phyloP scores from a whole-genome alignment of 2,113 vertebrate genomes.

The Nothocercus julius region DNA sequence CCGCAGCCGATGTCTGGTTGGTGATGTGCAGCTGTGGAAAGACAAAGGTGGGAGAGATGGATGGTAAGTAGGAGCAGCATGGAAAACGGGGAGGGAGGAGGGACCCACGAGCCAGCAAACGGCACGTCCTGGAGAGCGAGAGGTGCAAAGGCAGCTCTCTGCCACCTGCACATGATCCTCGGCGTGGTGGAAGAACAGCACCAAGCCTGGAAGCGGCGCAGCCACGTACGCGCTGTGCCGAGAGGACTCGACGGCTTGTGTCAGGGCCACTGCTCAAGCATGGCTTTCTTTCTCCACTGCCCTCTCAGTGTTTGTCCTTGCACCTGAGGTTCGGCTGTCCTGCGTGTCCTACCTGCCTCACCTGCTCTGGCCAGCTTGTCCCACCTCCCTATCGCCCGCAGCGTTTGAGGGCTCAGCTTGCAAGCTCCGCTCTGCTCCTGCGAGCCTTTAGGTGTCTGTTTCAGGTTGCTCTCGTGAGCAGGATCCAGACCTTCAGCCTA shows the following conservation, averaged over 20 bases:
- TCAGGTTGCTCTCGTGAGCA: not conserved
- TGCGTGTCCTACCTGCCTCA: accelerated
- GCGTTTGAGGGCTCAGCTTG: not conserved
- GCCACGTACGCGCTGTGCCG: not conserved
- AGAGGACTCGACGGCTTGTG: not conserved
- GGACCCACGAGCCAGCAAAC: not conserved
- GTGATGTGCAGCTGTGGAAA: constrained; percentile 83
- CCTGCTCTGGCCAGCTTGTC: not conserved
- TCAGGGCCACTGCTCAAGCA: accelerated
- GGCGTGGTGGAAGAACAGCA: not conserved
- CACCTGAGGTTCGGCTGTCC: not conserved
- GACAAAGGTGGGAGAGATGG: constrained; percentile 18
- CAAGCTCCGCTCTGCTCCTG: not conserved
- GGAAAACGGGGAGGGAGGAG: not conserved
- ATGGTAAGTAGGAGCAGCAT: not conserved
- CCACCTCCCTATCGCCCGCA: accelerated
- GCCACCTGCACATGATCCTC: accelerated
- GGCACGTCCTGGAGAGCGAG: not conserved
- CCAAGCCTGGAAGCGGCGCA: not conserved
- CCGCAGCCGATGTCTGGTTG: constrained; percentile 79
- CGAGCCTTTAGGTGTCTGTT: not conserved
- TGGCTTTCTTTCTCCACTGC: not conserved
- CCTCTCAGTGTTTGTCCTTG: not conserved
- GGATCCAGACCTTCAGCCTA: not conserved
- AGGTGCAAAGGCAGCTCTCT: not conserved